Evolutionary conservation across 2,888 invertebrate genomes (phyloP).

Genomic region (Agrochola lota): DNA sequence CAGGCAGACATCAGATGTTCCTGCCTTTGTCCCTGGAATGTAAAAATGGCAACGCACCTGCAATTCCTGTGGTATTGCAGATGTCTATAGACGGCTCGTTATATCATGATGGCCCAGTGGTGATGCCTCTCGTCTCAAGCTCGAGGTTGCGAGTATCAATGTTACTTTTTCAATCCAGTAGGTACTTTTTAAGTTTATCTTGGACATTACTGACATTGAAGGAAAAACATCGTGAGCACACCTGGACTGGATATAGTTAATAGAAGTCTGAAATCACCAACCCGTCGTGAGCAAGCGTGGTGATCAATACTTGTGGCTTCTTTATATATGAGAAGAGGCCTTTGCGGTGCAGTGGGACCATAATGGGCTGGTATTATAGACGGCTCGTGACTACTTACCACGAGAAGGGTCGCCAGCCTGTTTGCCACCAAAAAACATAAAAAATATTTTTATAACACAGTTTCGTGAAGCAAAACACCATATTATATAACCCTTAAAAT

Average conservation of each 20-base stretch:
- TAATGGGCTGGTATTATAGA: background rate
- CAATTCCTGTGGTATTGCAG: background rate
- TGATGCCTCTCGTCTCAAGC: background rate
- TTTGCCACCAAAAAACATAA: background rate
- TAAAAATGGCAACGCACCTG: background rate
- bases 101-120: background rate
- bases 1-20: background rate
- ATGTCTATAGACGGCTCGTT: background rate
- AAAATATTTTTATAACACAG: background rate
- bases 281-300: background rate
- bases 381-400: too few species aligned
- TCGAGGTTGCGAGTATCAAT: background rate
- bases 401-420: background rate
- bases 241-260: background rate
- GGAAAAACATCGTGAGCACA: background rate
- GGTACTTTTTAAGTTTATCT: background rate
- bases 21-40: background rate
- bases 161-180: background rate
- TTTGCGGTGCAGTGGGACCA: background rate
- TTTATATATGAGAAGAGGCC: background rate
- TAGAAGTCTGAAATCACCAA: background rate
- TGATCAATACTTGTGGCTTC: background rate
- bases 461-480: constrained; percentile 9
- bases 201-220: background rate
- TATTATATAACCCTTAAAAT: constrained; percentile 32